A percentile compares a stretch with the other conserved stretches of the same genome.
Conservation (phyloP, 2,113 vertebrate genomes). For the Myrmophylax atrothorax region DNA sequence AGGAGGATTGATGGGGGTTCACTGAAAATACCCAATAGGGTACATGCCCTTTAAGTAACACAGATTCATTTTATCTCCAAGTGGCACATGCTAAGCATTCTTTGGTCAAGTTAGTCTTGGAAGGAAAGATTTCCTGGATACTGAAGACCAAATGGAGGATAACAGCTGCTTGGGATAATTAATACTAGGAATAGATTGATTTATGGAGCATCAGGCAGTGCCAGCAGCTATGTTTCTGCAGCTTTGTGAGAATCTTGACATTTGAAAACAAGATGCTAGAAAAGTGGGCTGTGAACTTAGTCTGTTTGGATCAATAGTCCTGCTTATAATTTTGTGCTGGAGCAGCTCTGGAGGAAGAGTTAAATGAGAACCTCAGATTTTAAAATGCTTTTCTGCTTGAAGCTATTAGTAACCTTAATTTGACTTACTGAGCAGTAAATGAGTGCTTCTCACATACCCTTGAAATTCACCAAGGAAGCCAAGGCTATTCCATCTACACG, state of each 20-base stretch:
- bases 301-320: neutral
- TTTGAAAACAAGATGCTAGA: conserved; percentile 44
- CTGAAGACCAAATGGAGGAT: conserved; percentile 31
- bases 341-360: neutral
- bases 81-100: neutral
- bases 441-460: neutral
- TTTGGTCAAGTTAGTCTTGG: conserved; percentile 9
- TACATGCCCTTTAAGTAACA: neutral
- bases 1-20: neutral
- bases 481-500: neutral
- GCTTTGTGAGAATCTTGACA: conserved; percentile 15
- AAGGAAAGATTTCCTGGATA: conserved; percentile 56
- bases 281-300: conserved; percentile 2
- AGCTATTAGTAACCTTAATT: neutral
- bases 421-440: neutral
- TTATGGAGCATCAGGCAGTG: conserved; percentile 42
- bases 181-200: conserved; percentile 49
- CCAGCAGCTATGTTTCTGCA: conserved; percentile 11
- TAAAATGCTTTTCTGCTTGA: neutral
- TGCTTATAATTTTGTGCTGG: neutral
- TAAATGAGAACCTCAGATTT: neutral
- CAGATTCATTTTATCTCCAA: conserved; percentile 12
- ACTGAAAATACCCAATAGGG: neutral
- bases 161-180: conserved; percentile 54
- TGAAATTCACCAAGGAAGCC: neutral